A percentile compares a stretch with the other conserved stretches of the same genome.
These are phyloP conservation scores for Acrocephalus kingi DNA, from an alignment of 2,113 vertebrate species.

Conservation along the genomic window DNA sequence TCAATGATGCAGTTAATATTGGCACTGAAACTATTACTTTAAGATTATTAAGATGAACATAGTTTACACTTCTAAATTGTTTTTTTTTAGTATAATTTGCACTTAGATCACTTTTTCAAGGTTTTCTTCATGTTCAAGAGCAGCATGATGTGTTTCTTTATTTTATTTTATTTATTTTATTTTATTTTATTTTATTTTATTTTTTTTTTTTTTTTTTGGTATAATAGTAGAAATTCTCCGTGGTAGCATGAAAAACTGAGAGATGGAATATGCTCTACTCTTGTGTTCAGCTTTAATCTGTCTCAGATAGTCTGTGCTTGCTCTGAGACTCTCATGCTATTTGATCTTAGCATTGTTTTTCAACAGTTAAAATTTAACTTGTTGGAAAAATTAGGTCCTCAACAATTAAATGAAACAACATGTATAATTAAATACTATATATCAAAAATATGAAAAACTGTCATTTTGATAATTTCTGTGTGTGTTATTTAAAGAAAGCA, in stretches of 20 bases:
- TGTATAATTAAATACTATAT: background rate
- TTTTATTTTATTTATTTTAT: background rate
- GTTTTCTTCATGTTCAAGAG: background rate
- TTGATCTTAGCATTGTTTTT: background rate
- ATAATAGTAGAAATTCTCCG: background rate
- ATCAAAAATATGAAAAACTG: background rate
- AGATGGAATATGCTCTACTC: background rate
- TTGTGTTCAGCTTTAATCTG: background rate
- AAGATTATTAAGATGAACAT: background rate
- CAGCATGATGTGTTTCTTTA: background rate
- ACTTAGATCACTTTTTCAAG: background rate
- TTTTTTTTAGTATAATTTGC: background rate
- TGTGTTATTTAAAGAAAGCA: background rate
- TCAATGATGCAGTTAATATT: background rate
- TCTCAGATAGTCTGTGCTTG: background rate
- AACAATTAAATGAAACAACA: background rate
- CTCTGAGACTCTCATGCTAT: background rate
- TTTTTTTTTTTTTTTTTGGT: background rate
- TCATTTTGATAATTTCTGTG: background rate
- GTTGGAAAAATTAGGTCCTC: background rate
- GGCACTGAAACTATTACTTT: background rate
- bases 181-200: background rate
- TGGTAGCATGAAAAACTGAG: background rate
- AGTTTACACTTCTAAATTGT: background rate
- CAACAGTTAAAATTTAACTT: background rate